Conservation (phyloP, 2,797 vertebrate genomes). For the Oryzias sinensis region DNA sequence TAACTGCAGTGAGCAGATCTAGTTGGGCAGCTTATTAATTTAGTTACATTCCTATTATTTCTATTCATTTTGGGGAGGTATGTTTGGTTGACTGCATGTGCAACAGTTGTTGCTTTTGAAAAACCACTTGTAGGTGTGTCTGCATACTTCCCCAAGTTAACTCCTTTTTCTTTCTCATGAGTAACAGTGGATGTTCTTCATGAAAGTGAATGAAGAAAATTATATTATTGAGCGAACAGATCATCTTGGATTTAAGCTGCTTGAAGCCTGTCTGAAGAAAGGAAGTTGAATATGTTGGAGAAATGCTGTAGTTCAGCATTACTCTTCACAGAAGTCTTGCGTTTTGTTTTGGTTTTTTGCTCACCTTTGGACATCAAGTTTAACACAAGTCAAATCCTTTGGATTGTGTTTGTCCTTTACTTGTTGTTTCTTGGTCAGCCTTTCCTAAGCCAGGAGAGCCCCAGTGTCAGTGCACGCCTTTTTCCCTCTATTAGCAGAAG, state of each 20-base stretch:
- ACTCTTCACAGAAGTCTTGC: conserved; percentile 31
- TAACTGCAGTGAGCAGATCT: no score
- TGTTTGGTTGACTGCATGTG: neutral
- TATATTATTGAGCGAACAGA: no score
- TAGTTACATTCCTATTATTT: no score
- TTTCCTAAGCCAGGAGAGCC: conserved; percentile 56
- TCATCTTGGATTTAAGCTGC: neutral
- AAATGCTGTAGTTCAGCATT: neutral
- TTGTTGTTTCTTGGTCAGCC: conserved; percentile 65
- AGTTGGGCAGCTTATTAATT: no score
- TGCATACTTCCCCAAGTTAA: neutral
- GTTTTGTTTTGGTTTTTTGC: conserved; percentile 25
- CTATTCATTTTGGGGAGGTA: neutral
- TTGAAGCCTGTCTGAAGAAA: neutral
- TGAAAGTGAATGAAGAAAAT: no score
- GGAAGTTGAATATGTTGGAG: neutral
- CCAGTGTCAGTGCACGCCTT: conserved; percentile 36
- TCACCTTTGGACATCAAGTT: conserved; percentile 37
- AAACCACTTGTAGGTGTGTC: neutral
- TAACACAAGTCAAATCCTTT: conserved; percentile 71
- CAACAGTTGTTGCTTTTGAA: neutral
- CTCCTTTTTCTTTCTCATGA: neutral
- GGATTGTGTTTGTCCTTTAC: conserved; percentile 55
- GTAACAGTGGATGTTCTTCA: no score
- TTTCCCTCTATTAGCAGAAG: conserved; percentile 38